Conservation (phyloP, 2,797 vertebrate genomes). For the Coracias cyanogaster region DNA sequence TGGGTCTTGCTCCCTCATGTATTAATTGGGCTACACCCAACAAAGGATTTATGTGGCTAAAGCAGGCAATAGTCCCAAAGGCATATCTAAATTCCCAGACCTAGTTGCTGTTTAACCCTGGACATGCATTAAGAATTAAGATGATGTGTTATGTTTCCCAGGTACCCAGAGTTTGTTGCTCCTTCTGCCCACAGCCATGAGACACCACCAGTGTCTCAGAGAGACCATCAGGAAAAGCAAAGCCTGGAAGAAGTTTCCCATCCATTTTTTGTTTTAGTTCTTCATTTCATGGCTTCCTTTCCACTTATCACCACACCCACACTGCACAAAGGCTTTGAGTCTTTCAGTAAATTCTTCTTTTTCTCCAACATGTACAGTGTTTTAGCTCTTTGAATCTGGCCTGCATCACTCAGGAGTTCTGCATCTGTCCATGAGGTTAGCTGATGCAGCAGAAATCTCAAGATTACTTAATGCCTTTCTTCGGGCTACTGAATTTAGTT, state of each 20-base stretch:
- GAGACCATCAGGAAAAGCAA: neutral
- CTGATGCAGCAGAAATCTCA: neutral
- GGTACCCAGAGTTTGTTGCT: neutral
- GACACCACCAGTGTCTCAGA: neutral
- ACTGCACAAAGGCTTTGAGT: neutral
- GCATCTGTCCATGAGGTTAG: neutral
- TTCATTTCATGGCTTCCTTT: neutral
- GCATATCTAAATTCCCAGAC: neutral
- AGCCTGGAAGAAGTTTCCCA: neutral
- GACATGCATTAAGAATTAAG: neutral
- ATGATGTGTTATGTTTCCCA: neutral
- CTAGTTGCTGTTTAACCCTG: neutral
- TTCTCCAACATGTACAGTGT: neutral
- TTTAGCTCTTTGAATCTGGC: neutral
- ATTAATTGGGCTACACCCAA: neutral
- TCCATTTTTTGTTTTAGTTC: neutral
- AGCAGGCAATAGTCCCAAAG: neutral
- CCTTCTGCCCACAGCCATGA: neutral
- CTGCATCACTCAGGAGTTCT: neutral
- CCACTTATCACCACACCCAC: neutral
- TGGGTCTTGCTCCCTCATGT: neutral
- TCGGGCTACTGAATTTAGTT: neutral
- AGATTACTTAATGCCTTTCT: neutral
- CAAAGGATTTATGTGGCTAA: neutral
- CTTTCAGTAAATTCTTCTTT: neutral